Percentiles rank a stretch among this genome's conserved stretches.
These are phyloP conservation scores for Sogatella furcifera DNA, from an alignment of 1,140 invertebrate genomes.

Conservation along the genomic window DNA sequence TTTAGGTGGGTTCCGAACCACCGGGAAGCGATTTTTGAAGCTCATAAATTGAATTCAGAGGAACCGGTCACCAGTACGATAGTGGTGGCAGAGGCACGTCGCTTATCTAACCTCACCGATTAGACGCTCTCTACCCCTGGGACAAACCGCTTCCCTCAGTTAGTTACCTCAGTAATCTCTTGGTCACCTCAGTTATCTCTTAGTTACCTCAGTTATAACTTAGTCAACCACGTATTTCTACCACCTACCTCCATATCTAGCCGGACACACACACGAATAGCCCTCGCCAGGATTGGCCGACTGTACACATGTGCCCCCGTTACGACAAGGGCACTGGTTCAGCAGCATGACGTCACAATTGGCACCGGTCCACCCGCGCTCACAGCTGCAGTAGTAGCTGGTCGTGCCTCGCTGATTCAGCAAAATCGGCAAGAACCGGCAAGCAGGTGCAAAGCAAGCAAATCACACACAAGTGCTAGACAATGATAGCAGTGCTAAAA, in stretches of 20 bases:
- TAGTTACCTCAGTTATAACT: too few species aligned
- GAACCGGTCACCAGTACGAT: too few species aligned
- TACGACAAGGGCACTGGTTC: conserved; percentile 73
- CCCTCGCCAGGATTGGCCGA: conserved; percentile 48
- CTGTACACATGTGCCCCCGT: conserved; percentile 74
- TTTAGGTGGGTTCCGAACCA: too few species aligned
- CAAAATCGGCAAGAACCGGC: not conserved
- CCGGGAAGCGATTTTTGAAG: too few species aligned
- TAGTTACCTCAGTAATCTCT: too few species aligned
- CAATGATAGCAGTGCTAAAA: not conserved
- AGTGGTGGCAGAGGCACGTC: too few species aligned
- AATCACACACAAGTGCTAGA: not conserved
- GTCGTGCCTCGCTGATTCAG: not conserved
- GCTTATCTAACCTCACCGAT: too few species aligned
- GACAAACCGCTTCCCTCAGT: too few species aligned
- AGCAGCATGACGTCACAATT: conserved; percentile 57
- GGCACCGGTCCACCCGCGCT: conserved; percentile 44
- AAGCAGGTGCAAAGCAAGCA: not conserved
- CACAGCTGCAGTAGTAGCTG: conserved; percentile 1
- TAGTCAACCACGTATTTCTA: not conserved
- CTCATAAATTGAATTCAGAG: too few species aligned
- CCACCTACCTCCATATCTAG: conserved; percentile 50
- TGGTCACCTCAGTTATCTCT: too few species aligned
- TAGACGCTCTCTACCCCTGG: too few species aligned
- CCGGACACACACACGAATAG: conserved; percentile 65